phyloP scores from a whole-genome alignment of 2,113 vertebrate genomes.

The Plectropomus leopardus region DNA sequence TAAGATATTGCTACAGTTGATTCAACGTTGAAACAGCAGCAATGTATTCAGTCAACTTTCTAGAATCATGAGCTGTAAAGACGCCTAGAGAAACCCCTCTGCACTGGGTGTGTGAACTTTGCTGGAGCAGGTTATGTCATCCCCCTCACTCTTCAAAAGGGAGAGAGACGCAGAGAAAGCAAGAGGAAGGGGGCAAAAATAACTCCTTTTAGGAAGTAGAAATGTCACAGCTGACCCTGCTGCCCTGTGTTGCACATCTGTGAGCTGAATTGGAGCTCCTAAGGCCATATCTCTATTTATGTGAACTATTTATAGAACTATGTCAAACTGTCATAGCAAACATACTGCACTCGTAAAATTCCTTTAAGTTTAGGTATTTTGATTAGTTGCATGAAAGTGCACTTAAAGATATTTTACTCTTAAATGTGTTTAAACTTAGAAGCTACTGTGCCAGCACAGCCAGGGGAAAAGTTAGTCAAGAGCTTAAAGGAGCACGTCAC shows the following conservation, averaged over 20 bases:
- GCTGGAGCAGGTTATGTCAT: slow-evolving; percentile 29
- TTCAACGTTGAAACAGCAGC: background rate
- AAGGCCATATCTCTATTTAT: background rate
- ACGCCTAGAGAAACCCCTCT: slow-evolving; percentile 13
- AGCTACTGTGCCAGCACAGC: background rate
- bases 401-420: background rate
- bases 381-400: background rate
- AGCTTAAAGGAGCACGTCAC: background rate
- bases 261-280: background rate
- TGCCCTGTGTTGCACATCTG: slow-evolving; percentile 11
- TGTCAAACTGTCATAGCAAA: background rate
- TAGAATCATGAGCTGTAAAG: background rate
- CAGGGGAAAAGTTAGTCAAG: background rate
- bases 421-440: background rate
- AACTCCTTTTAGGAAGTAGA: slow-evolving; percentile 11
- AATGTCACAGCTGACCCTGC: slow-evolving; percentile 43
- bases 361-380: background rate
- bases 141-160: slow-evolving; percentile 29
- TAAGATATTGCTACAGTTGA: background rate
- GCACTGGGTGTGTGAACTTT: slow-evolving; percentile 32
- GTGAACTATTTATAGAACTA: slow-evolving; percentile 5
- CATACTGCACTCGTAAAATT: background rate
- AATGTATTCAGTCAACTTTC: background rate
- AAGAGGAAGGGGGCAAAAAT: slow-evolving; percentile 21
- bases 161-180: slow-evolving; percentile 6